Evolutionary conservation across 2,113 vertebrate species (phyloP).

Genomic region (Clupea harengus): DNA sequence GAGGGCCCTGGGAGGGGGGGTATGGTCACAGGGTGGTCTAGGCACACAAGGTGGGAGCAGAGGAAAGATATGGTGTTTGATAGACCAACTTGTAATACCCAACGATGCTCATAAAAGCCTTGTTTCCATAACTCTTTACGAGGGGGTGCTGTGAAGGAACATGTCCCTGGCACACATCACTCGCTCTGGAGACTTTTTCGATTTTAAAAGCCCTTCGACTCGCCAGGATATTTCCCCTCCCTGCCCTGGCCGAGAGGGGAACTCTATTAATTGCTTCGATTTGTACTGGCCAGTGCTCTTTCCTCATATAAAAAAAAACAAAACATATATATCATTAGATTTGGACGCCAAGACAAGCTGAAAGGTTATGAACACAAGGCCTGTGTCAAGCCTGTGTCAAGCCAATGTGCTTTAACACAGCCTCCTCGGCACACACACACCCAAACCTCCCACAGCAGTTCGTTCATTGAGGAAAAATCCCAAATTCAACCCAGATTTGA

Average conservation of each 20-base stretch:
- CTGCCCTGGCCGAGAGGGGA: background rate
- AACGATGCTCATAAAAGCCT: background rate
- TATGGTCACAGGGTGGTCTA: background rate
- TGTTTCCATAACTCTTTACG: conserved; percentile 2
- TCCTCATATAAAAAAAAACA: too few relatives aligned
- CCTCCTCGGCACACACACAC: background rate
- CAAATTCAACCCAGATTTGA: background rate
- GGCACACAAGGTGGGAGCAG: background rate
- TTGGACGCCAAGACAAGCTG: background rate
- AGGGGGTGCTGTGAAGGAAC: background rate
- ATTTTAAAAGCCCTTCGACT: background rate
- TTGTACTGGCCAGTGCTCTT: background rate
- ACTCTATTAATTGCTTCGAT: background rate
- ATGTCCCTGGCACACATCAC: background rate
- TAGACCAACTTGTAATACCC: background rate
- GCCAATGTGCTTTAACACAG: background rate
- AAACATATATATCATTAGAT: background rate
- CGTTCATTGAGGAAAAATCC: background rate
- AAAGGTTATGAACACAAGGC: background rate
- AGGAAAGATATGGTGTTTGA: background rate
- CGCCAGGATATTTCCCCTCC: background rate
- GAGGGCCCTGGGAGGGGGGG: background rate
- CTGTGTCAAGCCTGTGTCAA: background rate
- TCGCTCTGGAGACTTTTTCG: background rate
- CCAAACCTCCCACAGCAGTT: background rate